A percentile compares a stretch with the other conserved stretches of the same genome.
Evolutionary conservation across 2,888 invertebrate genomes (phyloP).

Genomic region (Tanytarsus gracilentus): DNA sequence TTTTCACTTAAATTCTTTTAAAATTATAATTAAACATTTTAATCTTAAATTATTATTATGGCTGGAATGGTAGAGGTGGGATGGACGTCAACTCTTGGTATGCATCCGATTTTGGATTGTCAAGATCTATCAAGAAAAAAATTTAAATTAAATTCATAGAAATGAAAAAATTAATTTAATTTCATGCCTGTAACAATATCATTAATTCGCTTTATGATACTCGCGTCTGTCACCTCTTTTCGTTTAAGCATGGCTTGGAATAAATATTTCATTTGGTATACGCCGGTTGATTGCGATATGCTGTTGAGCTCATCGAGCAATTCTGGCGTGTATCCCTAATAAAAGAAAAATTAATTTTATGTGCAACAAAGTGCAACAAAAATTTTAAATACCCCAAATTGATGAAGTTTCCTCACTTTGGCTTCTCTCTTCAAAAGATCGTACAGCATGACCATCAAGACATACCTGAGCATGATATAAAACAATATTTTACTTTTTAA

Average conservation of each 20-base stretch:
- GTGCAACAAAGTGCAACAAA: neutral
- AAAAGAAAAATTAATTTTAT: neutral
- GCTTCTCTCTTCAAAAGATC: slow-evolving; percentile 43
- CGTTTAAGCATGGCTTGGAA: slow-evolving; percentile 39
- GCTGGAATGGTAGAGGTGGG: slow-evolving; percentile 40
- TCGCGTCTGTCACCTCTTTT: slow-evolving; percentile 38
- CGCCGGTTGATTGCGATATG: slow-evolving; percentile 38
- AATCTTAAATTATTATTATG: slow-evolving; percentile 32
- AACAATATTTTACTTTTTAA: no score
- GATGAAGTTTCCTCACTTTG: slow-evolving; percentile 40
- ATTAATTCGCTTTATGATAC: slow-evolving; percentile 39
- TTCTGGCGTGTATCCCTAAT: slow-evolving; percentile 38
- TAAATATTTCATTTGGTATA: slow-evolving; percentile 39
- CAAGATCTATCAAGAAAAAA: slow-evolving; percentile 31
- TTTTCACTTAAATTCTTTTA: no score
- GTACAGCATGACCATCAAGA: no score
- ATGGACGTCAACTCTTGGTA: slow-evolving; percentile 37
- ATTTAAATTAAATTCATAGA: neutral
- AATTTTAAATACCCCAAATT: slow-evolving; percentile 36
- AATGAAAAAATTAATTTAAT: neutral
- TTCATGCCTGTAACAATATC: slow-evolving; percentile 38
- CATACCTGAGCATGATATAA: no score
- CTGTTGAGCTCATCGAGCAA: slow-evolving; percentile 37
- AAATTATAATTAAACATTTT: no score
- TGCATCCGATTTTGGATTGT: slow-evolving; percentile 35